These are phyloP conservation scores for Agrochola macilenta DNA, from an alignment of 2,888 invertebrate genomes.

Conservation along the genomic window DNA sequence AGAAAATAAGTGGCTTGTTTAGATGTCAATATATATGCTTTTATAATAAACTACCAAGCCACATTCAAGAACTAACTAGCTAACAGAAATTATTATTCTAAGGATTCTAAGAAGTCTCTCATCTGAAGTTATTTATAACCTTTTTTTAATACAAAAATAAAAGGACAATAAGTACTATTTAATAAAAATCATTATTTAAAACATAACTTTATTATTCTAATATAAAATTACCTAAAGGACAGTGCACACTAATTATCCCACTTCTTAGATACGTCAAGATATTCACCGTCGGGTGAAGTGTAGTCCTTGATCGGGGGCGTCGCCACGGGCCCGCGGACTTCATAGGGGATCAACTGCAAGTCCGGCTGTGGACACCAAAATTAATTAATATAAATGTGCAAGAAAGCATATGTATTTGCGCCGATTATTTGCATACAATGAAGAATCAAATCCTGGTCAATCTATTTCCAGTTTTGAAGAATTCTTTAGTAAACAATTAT, in stretches of 20 bases:
- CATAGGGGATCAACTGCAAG: conserved; percentile 92
- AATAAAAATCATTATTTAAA: conserved; percentile 37
- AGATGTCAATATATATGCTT: neutral
- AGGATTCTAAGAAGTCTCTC: neutral
- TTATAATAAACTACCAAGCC: neutral
- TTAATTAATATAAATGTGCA: neutral
- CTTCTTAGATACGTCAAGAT: conserved; percentile 94
- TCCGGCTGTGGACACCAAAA: conserved; percentile 92
- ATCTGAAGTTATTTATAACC: neutral
- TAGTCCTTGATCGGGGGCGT: conserved; percentile 96
- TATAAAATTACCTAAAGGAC: conserved; percentile 58
- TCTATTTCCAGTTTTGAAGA: neutral
- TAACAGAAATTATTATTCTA: neutral
- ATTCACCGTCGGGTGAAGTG: conserved; percentile 97
- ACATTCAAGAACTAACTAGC: neutral
- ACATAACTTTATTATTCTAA: conserved; percentile 68
- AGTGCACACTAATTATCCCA: conserved; percentile 90
- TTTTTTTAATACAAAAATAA: neutral
- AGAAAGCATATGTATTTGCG: neutral
- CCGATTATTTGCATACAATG: neutral
- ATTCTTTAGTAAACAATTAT: neutral
- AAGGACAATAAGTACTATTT: neutral
- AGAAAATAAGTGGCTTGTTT: neutral
- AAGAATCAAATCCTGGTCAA: neutral
- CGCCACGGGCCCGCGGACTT: conserved; percentile 93